Conservation (phyloP, 2,113 vertebrate species). For the Clarias macrocephalus region DNA sequence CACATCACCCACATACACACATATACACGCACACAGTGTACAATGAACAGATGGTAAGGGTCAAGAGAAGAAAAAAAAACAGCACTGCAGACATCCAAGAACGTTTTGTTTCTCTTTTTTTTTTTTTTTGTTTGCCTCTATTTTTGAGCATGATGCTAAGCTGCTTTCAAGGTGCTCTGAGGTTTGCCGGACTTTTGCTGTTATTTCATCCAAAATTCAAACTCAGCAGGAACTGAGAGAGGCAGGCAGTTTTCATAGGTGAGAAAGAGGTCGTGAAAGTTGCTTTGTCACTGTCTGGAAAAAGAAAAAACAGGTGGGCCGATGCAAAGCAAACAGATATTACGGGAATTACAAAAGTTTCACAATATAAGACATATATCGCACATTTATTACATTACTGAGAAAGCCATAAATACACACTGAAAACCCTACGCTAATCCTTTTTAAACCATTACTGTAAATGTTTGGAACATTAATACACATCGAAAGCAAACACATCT, state of each 20-base stretch:
- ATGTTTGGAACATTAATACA: not conserved
- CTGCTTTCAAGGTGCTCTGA: not conserved
- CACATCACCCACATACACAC: conserved; percentile 10
- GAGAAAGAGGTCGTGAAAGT: conserved; percentile 41
- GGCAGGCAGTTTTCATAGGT: conserved; percentile 8
- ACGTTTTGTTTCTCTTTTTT: not conserved
- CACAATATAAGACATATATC: not conserved
- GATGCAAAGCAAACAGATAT: conserved; percentile 10
- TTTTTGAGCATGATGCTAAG: not conserved
- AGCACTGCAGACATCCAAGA: conserved; percentile 10
- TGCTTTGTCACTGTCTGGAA: conserved; percentile 9
- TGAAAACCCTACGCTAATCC: not conserved
- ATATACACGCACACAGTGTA: conserved; percentile 4
- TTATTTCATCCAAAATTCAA: not conserved
- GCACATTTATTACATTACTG: conserved; percentile 1
- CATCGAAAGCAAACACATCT: not conserved
- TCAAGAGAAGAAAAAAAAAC: conserved; percentile 11
- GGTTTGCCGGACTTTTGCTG: conserved; percentile 1
- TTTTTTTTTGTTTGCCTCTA: not conserved
- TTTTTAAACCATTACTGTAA: not conserved
- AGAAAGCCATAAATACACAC: conserved; percentile 23
- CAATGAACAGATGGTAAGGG: conserved; percentile 42
- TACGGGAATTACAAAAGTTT: conserved; percentile 14
- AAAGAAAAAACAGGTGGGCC: not conserved
- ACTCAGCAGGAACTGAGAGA: not conserved